Base-by-base conservation (phyloP, 2,888 invertebrate species). In the Drosophila robusta region DNA sequence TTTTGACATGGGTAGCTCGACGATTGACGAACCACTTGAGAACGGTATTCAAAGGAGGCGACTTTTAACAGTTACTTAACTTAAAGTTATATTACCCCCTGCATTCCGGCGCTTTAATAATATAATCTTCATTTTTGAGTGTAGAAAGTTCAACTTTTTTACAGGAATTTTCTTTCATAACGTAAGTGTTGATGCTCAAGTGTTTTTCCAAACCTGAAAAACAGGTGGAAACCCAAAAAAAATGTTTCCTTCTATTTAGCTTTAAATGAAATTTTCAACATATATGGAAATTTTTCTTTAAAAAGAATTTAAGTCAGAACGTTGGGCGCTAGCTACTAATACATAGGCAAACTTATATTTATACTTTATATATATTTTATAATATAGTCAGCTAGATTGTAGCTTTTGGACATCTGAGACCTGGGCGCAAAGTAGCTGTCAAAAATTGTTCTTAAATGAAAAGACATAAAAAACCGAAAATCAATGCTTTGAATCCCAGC, bases 391-490 rank as follows among this genome's bases (percentile, higher is more conserved):
- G 36, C 8, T 47, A 57, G 52, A 46, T 29, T 6, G n/a, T 3
- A 9, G 29, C 29, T 29, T 29, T 29, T 29, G 29, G 26, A 36
- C 62, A 62, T 42, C 56, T 63, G 57, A 50, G 75, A 63, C 38
- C 32, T 18, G 4, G 14, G 45, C 47, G 14, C 49, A 56, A 69
- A 69, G 67, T 71, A 67, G 63, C 75, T 83, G 81, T 81, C 79
- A 78, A 67, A 75, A 73, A 72, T 69, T 4, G 58, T 63, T 68
- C 70, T 68, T 65, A 71, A 80, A 80, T 82, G 80, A 82, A 81
- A 84, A 71, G 82, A 78, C 67, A 77, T 79, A 75, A 79, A 83
- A 54, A 7, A 55, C 66, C 47, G 70, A 83, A 82, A 83, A 82
- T 81, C 81, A 83, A 82, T 82, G 78, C 80, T 39, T 46, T 42